phyloP scores from a whole-genome alignment of 1,140 invertebrate genomes.

The Ceratoteleas bidentatus region DNA sequence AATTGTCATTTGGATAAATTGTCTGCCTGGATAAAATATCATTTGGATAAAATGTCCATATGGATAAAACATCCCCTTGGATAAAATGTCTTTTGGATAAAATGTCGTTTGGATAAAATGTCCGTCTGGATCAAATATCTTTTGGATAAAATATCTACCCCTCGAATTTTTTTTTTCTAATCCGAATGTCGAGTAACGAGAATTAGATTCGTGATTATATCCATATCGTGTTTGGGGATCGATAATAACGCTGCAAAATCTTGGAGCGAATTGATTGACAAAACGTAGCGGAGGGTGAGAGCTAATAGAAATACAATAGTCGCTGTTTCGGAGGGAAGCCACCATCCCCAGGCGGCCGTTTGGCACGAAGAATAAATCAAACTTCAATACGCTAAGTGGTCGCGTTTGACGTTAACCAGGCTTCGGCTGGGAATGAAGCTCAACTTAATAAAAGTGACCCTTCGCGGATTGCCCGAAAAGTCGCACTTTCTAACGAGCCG shows the following conservation, averaged over 20 bases:
- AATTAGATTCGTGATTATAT: constrained; percentile 12
- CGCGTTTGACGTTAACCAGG: constrained; percentile 79
- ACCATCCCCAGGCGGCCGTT: constrained; percentile 75
- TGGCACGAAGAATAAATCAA: constrained; percentile 79
- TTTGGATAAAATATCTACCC: no score
- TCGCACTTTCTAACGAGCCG: background rate
- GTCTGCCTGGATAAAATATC: no score
- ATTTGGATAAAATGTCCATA: no score
- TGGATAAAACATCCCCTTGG: no score
- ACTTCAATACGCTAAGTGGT: constrained; percentile 81
- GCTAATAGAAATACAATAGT: constrained; percentile 80
- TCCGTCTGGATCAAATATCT: no score
- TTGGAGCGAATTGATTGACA: constrained; percentile 52
- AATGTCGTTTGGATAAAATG: no score
- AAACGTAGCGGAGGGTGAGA: constrained; percentile 62
- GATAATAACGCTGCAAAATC: constrained; percentile 39
- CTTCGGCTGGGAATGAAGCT: constrained; percentile 75
- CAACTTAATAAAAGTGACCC: constrained; percentile 73
- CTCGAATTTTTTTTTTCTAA: no score
- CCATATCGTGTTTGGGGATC: constrained; percentile 1
- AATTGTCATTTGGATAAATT: no score
- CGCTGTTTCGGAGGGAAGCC: constrained; percentile 70
- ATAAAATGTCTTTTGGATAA: no score
- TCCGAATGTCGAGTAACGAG: constrained; percentile 6
- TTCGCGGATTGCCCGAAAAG: constrained; percentile 25